Base-by-base conservation (phyloP, 2,113 vertebrate genomes). In the Trogon melanurus region DNA sequence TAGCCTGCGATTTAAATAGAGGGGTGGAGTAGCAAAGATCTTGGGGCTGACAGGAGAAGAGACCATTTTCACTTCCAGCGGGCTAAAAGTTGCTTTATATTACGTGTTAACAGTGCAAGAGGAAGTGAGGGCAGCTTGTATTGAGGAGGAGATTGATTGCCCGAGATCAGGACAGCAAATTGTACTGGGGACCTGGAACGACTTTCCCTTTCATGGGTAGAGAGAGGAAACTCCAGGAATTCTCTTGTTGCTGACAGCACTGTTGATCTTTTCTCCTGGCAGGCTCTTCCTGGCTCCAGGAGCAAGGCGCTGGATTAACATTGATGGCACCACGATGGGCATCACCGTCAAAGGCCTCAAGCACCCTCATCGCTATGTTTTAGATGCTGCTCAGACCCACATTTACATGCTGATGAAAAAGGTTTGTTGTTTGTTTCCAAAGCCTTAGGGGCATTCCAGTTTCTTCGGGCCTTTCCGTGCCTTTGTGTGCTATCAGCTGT, bases 391-490 rank as follows among this genome's bases (percentile, higher is more conserved):
- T 2, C 99, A 99, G 60, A 99, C 99, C 5, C 99, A 99, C 96
- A 99, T 99, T 93, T 99, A 99, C 98, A 99, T 99, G 99, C 99
- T 99, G 88, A 99, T 99, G 99, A 99, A 99, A 98, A 99, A 99
- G 99, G 99, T 99, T 83, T 85, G 97, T 58, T 16, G 5, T 30
- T 95, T 85, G 89, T 51, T 95, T 84, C 60, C 75, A 48, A 48
- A 94, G 51, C 91, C 78, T 21, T 7, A 56, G 85, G 93, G 91
- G 87, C 23, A 92, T 95, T 93, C 88, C 87, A 41, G 65, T 34
- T 41, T 88, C 88, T 84, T 29, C 14, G 65, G 88, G 86, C 62
- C 65, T 94, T 94, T 38, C 93, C 48, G 4, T 21, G 36, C 85
- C 83, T 71, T 50, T 80, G 50, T 79, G 66, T 71, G 75, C 58